Conservation (phyloP, 2,888 invertebrate species). For the Plutella xylostella region DNA sequence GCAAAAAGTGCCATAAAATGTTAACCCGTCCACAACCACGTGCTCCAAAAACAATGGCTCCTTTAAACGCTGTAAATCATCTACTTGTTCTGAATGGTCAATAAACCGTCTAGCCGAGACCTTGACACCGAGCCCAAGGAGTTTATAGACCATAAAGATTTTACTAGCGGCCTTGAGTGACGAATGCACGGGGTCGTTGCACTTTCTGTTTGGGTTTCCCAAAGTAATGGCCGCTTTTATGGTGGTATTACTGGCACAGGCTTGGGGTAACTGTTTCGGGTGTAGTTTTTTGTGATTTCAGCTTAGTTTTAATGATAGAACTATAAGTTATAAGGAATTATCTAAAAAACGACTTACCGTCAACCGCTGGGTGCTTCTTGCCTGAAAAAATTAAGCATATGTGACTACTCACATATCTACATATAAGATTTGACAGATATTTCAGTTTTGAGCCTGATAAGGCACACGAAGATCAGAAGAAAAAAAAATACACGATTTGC, state of each 20-base stretch:
- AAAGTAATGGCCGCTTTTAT: too few relatives aligned
- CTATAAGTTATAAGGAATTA: not conserved
- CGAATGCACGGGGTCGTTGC: slow-evolving; percentile 66
- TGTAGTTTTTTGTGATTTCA: not conserved
- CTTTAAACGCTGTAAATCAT: not conserved
- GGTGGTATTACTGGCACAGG: not conserved
- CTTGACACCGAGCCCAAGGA: slow-evolving; percentile 67
- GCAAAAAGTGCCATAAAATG: not conserved
- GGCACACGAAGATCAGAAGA: too few relatives aligned
- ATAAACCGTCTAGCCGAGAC: slow-evolving; percentile 56
- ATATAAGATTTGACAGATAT: too few relatives aligned
- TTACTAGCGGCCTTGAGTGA: slow-evolving; percentile 67
- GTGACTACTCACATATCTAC: too few relatives aligned
- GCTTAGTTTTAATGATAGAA: not conserved
- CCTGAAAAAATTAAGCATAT: too few relatives aligned
- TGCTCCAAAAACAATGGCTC: slow-evolving; percentile 1
- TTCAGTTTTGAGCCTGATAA: too few relatives aligned
- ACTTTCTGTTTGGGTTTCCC: slow-evolving; percentile 28
- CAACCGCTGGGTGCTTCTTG: too few relatives aligned
- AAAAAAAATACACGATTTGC: too few relatives aligned
- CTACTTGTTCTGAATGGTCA: slow-evolving; percentile 43
- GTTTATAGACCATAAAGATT: slow-evolving; percentile 69
- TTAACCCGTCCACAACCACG: slow-evolving; percentile 4
- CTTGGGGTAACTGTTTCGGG: not conserved
- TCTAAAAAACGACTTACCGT: too few relatives aligned